A percentile compares a stretch with the other conserved stretches of the same genome.
phyloP scores from a whole-genome alignment of 2,113 vertebrate species.

The Ailuropoda melanoleuca region DNA sequence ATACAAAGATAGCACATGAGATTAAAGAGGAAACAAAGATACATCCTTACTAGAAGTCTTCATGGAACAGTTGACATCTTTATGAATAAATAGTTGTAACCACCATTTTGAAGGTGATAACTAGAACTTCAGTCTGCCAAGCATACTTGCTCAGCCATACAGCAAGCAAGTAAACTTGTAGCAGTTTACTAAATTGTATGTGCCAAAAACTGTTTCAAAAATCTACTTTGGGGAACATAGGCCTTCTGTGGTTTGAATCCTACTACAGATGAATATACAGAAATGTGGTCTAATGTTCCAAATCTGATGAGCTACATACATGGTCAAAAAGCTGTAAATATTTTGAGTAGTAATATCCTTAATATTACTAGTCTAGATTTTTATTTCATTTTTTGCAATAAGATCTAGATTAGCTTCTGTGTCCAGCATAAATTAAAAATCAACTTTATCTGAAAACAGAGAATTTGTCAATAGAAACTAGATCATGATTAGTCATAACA shows the following conservation, averaged over 20 bases:
- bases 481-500: background rate
- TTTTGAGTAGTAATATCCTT: background rate
- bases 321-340: background rate
- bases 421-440: conserved; percentile 41
- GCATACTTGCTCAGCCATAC: background rate
- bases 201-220: background rate
- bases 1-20: background rate
- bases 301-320: background rate
- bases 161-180: background rate
- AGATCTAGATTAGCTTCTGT: background rate
- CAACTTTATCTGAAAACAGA: background rate
- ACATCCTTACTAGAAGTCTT: background rate
- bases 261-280: background rate
- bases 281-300: background rate
- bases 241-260: background rate
- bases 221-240: background rate
- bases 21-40: background rate
- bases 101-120: conserved; percentile 24
- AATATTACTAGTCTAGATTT: background rate
- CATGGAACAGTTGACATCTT: background rate
- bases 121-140: background rate
- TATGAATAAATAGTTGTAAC: background rate
- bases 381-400: conserved; percentile 35
- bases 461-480: conserved; percentile 1
- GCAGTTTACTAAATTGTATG: background rate